phyloP scores from a whole-genome alignment of 2,797 vertebrate genomes.

The Apogon hyalosoma region DNA sequence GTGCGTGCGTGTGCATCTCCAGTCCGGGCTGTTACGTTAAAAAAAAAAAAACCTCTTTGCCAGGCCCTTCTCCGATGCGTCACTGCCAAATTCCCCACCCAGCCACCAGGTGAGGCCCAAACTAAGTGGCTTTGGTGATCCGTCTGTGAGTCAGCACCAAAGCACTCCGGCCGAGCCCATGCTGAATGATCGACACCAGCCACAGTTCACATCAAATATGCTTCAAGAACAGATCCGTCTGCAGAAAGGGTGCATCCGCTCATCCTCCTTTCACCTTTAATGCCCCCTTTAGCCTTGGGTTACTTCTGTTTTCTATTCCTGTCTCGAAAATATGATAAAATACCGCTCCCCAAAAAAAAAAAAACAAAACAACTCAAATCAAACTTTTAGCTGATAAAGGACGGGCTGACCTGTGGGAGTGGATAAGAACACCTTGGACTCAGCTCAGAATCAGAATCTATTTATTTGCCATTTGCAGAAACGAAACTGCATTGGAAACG shows the following conservation, averaged over 20 bases:
- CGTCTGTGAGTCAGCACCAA: conserved; percentile 49
- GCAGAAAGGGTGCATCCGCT: no score
- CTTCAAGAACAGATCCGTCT: no score
- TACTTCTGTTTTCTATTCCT: no score
- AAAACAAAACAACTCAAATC: no score
- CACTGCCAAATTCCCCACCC: conserved; percentile 61
- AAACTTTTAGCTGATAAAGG: conserved; percentile 8
- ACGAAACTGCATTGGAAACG: no score
- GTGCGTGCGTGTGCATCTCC: neutral
- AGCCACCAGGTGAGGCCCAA: conserved; percentile 60
- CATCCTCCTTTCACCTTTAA: no score
- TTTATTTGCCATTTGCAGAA: no score
- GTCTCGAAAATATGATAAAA: no score
- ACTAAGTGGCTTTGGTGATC: conserved; percentile 34
- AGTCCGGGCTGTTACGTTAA: neutral
- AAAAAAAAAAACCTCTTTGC: neutral
- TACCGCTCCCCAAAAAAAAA: no score
- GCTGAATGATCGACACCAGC: conserved; percentile 41
- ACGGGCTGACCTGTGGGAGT: conserved; percentile 36
- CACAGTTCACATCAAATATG: conserved; percentile 38
- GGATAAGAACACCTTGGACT: conserved; percentile 49
- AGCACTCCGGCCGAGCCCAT: conserved; percentile 30
- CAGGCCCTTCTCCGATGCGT: conserved; percentile 18
- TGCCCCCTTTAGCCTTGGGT: no score
- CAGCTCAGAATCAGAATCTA: no score